A percentile compares a stretch with the other conserved stretches of the same genome.
Evolutionary conservation across 2,888 invertebrate genomes (phyloP).

Genomic region (Oscheius sp.): DNA sequence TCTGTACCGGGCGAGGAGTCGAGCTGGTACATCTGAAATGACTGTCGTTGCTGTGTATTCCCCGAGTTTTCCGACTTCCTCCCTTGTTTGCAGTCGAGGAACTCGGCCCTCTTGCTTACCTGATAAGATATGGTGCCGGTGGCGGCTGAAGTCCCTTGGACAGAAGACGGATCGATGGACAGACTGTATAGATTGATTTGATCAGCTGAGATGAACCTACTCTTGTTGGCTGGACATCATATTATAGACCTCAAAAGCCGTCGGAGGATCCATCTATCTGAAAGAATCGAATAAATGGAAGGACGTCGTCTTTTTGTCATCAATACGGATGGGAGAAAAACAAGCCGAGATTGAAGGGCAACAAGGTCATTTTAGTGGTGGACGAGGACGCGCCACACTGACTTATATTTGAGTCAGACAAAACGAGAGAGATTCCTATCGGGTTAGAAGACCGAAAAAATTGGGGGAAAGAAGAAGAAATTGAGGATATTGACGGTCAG

Average conservation of each 20-base stretch:
- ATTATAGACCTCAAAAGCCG: conserved; percentile 9
- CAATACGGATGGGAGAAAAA: not conserved
- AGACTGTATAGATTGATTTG: not conserved
- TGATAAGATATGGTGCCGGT: conserved; percentile 2
- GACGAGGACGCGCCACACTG: too few species aligned
- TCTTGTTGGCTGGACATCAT: conserved; percentile 26
- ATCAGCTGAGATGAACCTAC: not conserved
- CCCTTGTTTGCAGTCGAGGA: too few species aligned
- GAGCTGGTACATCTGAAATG: conserved; percentile 15
- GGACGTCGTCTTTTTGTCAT: not conserved
- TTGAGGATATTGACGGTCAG: too few species aligned
- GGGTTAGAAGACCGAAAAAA: not conserved
- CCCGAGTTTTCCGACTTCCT: not conserved
- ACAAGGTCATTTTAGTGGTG: not conserved
- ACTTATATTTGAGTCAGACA: too few species aligned
- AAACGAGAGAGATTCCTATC: not conserved
- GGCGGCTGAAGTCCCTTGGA: conserved; percentile 3
- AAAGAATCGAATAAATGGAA: not conserved
- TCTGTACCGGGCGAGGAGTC: conserved; percentile 18
- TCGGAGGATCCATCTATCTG: conserved; percentile 12
- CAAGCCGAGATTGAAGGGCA: not conserved
- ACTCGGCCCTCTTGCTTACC: not conserved
- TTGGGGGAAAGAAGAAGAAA: too few species aligned
- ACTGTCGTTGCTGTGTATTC: not conserved
- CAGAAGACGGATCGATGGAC: not conserved